A percentile compares a stretch with the other conserved stretches of the same genome.
Conservation (phyloP, 2,797 vertebrate species). For the Enteromius thamalakanensis region DNA sequence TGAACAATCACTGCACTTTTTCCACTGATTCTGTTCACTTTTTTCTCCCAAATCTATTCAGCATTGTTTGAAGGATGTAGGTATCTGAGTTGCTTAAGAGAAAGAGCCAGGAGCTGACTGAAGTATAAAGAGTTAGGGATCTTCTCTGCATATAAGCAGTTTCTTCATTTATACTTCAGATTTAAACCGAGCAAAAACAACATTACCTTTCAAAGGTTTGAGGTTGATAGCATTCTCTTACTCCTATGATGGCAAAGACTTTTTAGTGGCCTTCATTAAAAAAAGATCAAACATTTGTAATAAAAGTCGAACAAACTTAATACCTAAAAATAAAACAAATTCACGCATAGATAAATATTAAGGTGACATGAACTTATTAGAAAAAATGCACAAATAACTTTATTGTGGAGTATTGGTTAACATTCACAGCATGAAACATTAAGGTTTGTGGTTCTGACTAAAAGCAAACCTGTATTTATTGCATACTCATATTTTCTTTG, state of each 20-base stretch:
- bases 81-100: too few species aligned
- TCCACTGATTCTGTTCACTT: conserved; percentile 18
- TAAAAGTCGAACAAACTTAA: not conserved
- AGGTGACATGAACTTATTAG: not conserved
- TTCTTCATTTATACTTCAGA: not conserved
- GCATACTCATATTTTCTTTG: not conserved
- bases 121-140: not conserved
- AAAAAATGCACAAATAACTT: not conserved
- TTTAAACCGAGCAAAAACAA: too few species aligned
- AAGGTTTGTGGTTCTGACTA: not conserved
- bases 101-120: not conserved
- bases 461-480: not conserved
- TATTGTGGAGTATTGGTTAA: not conserved
- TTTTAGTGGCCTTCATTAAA: not conserved
- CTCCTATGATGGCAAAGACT: not conserved
- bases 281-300: not conserved
- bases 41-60: not conserved
- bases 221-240: not conserved
- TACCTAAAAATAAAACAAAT: not conserved
- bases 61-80: not conserved
- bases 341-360: not conserved
- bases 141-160: not conserved
- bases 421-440: not conserved
- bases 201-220: too few species aligned
- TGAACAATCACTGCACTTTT: conserved; percentile 2